phyloP scores from a whole-genome alignment of 2,797 vertebrate genomes.

The Myotis findleyi region DNA sequence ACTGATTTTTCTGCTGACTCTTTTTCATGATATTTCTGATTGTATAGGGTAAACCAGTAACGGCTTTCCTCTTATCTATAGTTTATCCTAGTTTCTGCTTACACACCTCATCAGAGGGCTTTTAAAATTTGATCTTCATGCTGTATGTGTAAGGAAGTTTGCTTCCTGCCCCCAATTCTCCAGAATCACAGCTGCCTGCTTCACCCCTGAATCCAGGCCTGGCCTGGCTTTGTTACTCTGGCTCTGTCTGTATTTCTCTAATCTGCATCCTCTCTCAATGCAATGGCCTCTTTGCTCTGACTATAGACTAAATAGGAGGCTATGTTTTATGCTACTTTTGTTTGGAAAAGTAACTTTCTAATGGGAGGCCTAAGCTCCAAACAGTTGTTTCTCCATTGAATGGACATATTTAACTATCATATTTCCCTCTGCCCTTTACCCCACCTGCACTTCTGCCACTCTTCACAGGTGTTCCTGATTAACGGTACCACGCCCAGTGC shows the following conservation, averaged over 20 bases:
- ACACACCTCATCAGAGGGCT: background rate
- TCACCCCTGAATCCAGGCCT: background rate
- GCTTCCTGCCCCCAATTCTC: background rate
- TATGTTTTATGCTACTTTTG: background rate
- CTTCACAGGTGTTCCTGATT: background rate
- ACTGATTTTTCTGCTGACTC: background rate
- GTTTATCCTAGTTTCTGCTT: slow-evolving; percentile 25
- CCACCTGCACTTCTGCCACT: background rate
- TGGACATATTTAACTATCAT: background rate
- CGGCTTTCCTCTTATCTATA: background rate
- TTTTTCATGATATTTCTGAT: slow-evolving; percentile 13
- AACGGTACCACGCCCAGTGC: background rate
- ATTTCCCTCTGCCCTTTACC: background rate
- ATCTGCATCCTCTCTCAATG: background rate
- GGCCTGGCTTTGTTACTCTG: background rate
- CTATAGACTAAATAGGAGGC: background rate
- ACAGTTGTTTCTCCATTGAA: background rate
- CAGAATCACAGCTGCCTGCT: background rate
- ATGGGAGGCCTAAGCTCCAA: background rate
- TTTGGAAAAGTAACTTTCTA: slow-evolving; percentile 28
- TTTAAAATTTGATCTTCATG: background rate
- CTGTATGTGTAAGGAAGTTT: background rate
- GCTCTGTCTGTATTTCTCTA: background rate
- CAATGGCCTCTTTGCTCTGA: background rate
- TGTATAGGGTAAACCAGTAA: background rate